Evolutionary conservation across 2,113 vertebrate genomes (phyloP).

Genomic region (Hystrix brachyura): DNA sequence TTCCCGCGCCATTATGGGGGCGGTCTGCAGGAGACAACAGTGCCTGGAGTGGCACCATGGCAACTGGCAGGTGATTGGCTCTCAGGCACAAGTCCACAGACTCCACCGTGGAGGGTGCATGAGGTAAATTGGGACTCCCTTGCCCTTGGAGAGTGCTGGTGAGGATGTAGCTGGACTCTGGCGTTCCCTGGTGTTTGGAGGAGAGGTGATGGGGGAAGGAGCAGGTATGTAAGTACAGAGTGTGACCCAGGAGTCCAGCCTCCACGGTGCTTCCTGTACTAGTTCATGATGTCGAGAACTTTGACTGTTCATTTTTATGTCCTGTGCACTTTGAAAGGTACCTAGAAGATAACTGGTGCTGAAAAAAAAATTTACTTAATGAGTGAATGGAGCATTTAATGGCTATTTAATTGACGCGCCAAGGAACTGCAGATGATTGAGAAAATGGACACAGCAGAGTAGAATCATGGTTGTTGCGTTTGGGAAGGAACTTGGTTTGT

Average conservation of each 20-base stretch:
- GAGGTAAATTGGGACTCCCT: neutral
- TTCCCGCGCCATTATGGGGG: neutral
- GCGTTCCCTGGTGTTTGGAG: neutral
- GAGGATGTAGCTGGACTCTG: neutral
- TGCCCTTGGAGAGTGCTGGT: neutral
- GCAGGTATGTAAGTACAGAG: neutral
- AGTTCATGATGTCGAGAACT: neutral
- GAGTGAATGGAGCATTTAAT: neutral
- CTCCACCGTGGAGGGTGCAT: neutral
- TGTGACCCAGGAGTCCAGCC: neutral
- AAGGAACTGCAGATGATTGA: neutral
- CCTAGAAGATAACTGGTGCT: neutral
- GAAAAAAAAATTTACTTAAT: conserved; percentile 1
- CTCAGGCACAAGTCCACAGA: neutral
- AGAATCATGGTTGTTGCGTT: neutral
- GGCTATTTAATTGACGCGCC: neutral
- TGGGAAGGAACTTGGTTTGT: neutral
- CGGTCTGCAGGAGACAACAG: neutral
- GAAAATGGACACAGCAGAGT: neutral
- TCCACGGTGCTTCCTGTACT: neutral
- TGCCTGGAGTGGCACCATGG: neutral
- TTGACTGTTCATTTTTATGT: neutral
- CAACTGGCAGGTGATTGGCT: neutral
- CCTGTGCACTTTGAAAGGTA: neutral
- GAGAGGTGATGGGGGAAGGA: neutral